Percentiles rank a stretch among this genome's conserved stretches.
These are phyloP conservation scores for Coluber constrictor DNA, from an alignment of 2,797 vertebrate species.

Conservation along the genomic window DNA sequence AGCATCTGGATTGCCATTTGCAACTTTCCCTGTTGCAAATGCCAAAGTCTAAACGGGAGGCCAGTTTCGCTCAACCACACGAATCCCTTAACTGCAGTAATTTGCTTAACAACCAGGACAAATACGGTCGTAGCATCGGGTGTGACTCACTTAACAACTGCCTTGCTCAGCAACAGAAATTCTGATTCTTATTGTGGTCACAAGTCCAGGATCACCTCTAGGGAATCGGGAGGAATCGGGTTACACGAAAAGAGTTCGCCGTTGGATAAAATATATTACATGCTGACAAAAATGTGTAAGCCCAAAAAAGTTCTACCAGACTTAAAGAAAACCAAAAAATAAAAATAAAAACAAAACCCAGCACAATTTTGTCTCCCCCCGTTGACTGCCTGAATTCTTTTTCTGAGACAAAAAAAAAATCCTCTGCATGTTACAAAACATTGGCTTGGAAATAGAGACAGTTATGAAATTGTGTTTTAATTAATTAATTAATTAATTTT, in stretches of 20 bases:
- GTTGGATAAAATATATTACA: neutral
- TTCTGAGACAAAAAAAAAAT: no score
- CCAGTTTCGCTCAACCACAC: neutral
- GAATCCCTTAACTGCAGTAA: neutral
- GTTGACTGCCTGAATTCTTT: no score
- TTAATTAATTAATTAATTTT: no score
- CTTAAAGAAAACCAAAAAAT: neutral
- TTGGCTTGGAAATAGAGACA: no score
- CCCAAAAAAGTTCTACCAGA: neutral
- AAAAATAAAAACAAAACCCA: no score
- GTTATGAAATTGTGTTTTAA: no score
- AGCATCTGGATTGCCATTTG: neutral
- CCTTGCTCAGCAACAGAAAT: neutral
- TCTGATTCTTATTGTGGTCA: neutral
- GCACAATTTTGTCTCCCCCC: neutral
- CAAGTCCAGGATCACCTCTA: neutral
- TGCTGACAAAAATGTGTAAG: neutral
- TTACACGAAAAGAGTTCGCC: neutral
- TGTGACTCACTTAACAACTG: neutral
- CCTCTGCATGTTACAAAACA: neutral
- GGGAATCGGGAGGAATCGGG: neutral
- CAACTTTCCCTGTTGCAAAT: neutral
- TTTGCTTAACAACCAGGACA: neutral
- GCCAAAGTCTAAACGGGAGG: neutral
- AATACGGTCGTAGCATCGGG: neutral